Evolutionary conservation across 2,888 invertebrate species (phyloP).

Genomic region (Heliconius erato): DNA sequence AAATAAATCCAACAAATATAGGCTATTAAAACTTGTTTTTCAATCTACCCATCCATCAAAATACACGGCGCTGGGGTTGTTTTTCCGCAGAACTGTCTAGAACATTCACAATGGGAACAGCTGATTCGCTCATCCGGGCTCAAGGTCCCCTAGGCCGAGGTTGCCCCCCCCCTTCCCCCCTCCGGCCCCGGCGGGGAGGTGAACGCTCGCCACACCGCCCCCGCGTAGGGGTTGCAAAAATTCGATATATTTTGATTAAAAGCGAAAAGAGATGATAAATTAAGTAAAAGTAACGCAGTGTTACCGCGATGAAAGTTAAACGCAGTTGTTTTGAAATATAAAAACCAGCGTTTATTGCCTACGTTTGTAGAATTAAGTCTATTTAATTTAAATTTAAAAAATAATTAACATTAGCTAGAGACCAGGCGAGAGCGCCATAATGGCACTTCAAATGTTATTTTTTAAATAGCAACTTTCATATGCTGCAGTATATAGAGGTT

Average conservation of each 20-base stretch:
- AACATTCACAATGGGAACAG: constrained; percentile 68
- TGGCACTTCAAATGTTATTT: neutral
- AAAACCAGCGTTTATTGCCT: neutral
- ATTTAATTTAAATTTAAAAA: neutral
- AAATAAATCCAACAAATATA: neutral
- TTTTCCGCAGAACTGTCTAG: constrained; percentile 44
- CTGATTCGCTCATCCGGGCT: constrained; percentile 69
- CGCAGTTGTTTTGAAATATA: neutral
- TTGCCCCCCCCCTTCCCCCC: constrained; percentile 45
- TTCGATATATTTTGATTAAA: constrained; percentile 51
- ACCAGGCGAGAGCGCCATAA: neutral
- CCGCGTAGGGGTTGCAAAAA: constrained; percentile 42
- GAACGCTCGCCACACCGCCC: constrained; percentile 32
- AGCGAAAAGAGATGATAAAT: constrained; percentile 33
- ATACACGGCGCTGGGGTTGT: constrained; percentile 36
- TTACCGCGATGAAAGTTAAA: neutral
- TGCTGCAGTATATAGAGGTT: neutral
- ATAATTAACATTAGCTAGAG: neutral
- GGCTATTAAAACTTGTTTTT: constrained; percentile 23
- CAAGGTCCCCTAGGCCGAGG: constrained; percentile 71
- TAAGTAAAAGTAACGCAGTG: constrained; percentile 33
- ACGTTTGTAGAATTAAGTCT: neutral
- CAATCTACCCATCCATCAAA: constrained; percentile 25
- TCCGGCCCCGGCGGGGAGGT: constrained; percentile 48
- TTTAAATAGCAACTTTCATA: neutral